Percentiles rank a stretch among this genome's conserved stretches.
phyloP scores from a whole-genome alignment of 2,888 invertebrate genomes.

The Phorcus lineatus region DNA sequence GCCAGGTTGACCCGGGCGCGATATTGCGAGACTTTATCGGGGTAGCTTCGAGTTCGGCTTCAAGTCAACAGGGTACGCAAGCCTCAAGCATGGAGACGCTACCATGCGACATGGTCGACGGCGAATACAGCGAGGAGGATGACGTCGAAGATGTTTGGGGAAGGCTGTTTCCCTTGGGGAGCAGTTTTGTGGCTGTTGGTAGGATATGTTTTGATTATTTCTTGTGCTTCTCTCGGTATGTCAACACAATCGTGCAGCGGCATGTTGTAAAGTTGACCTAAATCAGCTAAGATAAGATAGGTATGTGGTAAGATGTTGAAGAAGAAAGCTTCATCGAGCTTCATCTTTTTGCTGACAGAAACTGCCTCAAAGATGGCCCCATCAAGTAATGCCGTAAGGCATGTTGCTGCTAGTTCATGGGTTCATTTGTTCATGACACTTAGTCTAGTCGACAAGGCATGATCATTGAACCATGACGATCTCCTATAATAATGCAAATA shows the following conservation, averaged over 20 bases:
- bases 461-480: no score
- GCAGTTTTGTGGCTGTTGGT: slow-evolving; percentile 68
- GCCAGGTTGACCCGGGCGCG: not conserved
- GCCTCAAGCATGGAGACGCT: slow-evolving; percentile 60
- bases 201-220: slow-evolving; percentile 20
- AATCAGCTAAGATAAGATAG: not conserved
- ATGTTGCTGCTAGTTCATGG: no score
- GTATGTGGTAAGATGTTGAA: not conserved
- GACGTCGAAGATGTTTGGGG: slow-evolving; percentile 62
- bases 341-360: not conserved
- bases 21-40: not conserved
- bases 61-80: not conserved
- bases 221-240: not conserved
- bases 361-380: not conserved
- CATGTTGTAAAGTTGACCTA: slow-evolving; percentile 4
- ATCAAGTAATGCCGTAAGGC: not conserved
- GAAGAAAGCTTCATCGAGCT: not conserved
- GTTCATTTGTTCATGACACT: no score
- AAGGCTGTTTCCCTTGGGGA: slow-evolving; percentile 68
- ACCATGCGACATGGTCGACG: slow-evolving; percentile 66
- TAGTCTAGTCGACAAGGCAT: no score
- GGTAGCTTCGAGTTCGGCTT: not conserved
- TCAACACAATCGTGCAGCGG: not conserved
- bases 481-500: no score
- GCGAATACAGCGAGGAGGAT: slow-evolving; percentile 63